Percentiles rank a stretch among this genome's conserved stretches.
Conservation (phyloP, 2,797 vertebrate species). For the Clamator glandarius region DNA sequence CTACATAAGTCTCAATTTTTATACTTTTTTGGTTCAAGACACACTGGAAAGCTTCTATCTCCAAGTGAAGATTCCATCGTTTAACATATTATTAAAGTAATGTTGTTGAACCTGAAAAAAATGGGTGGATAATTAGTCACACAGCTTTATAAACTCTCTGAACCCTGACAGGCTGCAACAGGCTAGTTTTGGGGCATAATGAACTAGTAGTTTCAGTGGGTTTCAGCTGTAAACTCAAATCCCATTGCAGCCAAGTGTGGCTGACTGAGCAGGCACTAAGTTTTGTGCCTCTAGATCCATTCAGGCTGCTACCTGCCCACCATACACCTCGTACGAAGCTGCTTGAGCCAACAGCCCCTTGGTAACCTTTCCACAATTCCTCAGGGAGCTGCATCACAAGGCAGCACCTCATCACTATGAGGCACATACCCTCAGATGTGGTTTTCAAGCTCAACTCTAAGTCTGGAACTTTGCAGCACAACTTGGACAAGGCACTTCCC, state of each 20-base stretch:
- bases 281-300: rapidly evolving
- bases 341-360: not conserved
- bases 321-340: rapidly evolving
- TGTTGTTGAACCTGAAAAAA: not conserved
- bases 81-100: not conserved
- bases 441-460: not conserved
- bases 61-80: not conserved
- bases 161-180: not conserved
- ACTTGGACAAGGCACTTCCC: not conserved
- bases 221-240: not conserved
- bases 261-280: not conserved
- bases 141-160: not conserved
- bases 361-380: not conserved
- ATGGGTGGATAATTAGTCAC: not conserved
- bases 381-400: not conserved
- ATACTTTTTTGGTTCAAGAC: not conserved
- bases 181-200: not conserved
- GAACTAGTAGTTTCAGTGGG: not conserved
- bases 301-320: not conserved
- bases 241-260: not conserved
- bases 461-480: not conserved
- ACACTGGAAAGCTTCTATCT: not conserved
- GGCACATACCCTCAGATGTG: rapidly evolving
- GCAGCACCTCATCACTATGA: rapidly evolving
- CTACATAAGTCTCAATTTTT: not conserved